These are phyloP conservation scores for Orthonyx spaldingii DNA, from an alignment of 2,113 vertebrate species.

Conservation along the genomic window DNA sequence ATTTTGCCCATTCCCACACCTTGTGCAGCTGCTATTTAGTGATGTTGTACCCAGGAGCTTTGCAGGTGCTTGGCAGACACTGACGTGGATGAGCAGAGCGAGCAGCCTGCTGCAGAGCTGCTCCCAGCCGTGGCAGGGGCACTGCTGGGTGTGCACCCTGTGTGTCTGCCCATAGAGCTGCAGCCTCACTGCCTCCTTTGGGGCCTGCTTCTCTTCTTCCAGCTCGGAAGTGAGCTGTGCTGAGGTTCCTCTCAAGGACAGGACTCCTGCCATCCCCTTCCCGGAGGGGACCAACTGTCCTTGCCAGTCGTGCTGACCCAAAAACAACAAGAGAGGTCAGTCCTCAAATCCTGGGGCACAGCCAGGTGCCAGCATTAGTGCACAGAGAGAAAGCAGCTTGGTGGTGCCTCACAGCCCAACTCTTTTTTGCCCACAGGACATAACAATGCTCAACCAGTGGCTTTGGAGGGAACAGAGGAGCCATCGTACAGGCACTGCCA, in stretches of 20 bases:
- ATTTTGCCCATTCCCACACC: neutral
- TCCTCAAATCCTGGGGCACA: neutral
- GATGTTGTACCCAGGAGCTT: accelerated
- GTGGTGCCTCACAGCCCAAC: neutral
- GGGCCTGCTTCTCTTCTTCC: neutral
- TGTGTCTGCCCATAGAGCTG: neutral
- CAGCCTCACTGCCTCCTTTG: neutral
- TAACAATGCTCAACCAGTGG: neutral
- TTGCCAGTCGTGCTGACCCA: slow-evolving; percentile 23
- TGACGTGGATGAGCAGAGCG: neutral
- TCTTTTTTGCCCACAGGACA: neutral
- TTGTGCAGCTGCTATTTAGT: neutral
- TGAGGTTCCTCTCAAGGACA: neutral
- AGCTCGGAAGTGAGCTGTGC: neutral
- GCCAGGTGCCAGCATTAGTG: neutral
- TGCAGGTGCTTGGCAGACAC: neutral
- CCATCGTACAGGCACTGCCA: neutral
- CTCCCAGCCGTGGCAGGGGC: neutral
- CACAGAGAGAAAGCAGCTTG: neutral
- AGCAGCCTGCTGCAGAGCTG: slow-evolving; percentile 35
- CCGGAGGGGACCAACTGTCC: neutral
- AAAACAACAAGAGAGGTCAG: neutral
- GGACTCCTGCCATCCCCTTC: slow-evolving; percentile 2
- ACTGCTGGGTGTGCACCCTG: neutral
- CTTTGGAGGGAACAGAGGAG: neutral